Percentiles rank a stretch among this genome's conserved stretches.
These are phyloP conservation scores for Choreutis nemorana DNA, from an alignment of 2,888 invertebrate species.

Conservation along the genomic window DNA sequence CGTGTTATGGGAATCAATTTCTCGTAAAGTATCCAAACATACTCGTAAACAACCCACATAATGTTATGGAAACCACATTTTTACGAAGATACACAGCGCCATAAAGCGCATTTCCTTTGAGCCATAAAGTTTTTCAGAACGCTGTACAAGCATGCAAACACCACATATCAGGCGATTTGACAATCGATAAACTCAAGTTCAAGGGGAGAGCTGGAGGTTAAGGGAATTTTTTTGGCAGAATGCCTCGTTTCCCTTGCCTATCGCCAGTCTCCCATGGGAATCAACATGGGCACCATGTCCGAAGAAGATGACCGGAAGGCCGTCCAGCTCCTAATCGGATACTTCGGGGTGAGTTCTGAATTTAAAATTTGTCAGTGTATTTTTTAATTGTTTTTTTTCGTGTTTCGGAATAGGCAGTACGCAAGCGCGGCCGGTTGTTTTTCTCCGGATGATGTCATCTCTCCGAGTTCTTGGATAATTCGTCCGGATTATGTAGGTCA, in stretches of 20 bases:
- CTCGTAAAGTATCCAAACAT: no score
- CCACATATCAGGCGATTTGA: no score
- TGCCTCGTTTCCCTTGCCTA: conserved; percentile 24
- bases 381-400: conserved; percentile 6
- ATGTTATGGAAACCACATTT: no score
- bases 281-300: conserved; percentile 33
- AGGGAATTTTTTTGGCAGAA: conserved; percentile 28
- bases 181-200: not conserved
- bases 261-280: conserved; percentile 30
- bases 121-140: no score
- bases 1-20: no score
- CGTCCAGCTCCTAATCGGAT: conserved; percentile 22
- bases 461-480: conserved; percentile 7
- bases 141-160: no score
- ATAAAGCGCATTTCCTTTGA: no score
- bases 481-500: conserved; percentile 16
- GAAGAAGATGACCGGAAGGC: no score
- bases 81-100: no score
- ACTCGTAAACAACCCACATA: no score
- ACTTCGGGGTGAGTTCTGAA: conserved; percentile 38
- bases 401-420: conserved; percentile 10
- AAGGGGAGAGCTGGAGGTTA: conserved; percentile 1
- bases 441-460: conserved; percentile 18
- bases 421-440: conserved; percentile 19
- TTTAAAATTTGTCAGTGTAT: not conserved